phyloP scores from a whole-genome alignment of 2,888 invertebrate genomes.

The Pegoplata infirma region DNA sequence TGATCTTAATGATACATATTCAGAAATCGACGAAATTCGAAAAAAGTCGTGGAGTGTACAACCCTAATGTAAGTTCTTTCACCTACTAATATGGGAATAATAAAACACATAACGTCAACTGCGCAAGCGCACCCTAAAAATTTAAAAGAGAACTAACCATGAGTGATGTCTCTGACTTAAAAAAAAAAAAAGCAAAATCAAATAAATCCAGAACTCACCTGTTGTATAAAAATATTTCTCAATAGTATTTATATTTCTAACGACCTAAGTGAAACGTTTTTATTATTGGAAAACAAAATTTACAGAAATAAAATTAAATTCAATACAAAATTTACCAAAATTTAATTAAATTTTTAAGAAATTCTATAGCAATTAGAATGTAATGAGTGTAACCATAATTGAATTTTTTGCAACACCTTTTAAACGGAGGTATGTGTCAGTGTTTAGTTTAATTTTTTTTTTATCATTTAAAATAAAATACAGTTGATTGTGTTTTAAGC shows the following conservation, averaged over 20 bases:
- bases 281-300: neutral
- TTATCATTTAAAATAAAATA: slow-evolving; percentile 14
- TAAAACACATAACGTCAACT: slow-evolving; percentile 2
- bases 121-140: slow-evolving; percentile 34
- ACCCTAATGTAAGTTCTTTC: too few relatives aligned
- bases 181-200: neutral
- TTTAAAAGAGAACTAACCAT: neutral
- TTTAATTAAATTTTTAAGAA: neutral
- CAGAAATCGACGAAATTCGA: too few relatives aligned
- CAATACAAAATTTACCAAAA: neutral
- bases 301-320: too few relatives aligned
- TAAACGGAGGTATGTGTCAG: slow-evolving; percentile 34
- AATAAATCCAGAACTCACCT: neutral
- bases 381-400: slow-evolving; percentile 46
- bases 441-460: neutral
- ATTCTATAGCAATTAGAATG: slow-evolving; percentile 6
- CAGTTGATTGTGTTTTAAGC: too few relatives aligned
- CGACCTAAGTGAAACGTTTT: neutral
- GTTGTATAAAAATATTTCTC: slow-evolving; percentile 17
- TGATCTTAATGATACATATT: too few relatives aligned
- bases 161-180: slow-evolving; percentile 6
- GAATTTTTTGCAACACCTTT: slow-evolving; percentile 44
- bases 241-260: slow-evolving; percentile 10
- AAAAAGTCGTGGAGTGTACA: too few relatives aligned
- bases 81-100: neutral